Percentiles rank a stretch among this genome's conserved stretches.
These are phyloP conservation scores for Hozukius guyotensis DNA, from an alignment of 2,797 vertebrate species.

Conservation along the genomic window DNA sequence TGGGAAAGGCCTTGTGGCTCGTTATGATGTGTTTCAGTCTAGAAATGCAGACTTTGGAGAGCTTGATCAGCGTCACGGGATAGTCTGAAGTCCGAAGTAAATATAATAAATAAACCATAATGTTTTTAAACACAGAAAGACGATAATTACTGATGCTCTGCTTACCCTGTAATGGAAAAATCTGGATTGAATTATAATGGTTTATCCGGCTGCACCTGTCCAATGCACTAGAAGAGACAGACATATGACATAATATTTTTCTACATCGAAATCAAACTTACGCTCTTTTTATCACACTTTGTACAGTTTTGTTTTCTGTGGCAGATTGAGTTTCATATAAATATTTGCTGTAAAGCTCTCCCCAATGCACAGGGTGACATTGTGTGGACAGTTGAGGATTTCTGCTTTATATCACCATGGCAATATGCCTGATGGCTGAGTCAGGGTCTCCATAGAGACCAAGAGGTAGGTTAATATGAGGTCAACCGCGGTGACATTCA, in stretches of 20 bases:
- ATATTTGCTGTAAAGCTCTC: conserved; percentile 4
- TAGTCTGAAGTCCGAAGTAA: neutral
- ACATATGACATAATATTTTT: neutral
- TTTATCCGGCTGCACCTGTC: neutral
- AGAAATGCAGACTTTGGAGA: neutral
- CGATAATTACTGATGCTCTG: neutral
- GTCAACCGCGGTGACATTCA: conserved; percentile 31
- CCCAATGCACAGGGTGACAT: neutral
- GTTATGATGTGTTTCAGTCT: neutral
- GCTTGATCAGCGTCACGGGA: neutral
- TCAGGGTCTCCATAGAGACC: conserved; percentile 15
- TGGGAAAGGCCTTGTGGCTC: neutral
- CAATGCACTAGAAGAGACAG: neutral
- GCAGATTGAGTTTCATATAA: neutral
- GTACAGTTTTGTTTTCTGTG: neutral
- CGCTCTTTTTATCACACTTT: neutral
- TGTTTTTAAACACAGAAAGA: neutral
- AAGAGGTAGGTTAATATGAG: conserved; percentile 38
- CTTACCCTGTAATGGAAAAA: neutral
- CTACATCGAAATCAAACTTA: neutral
- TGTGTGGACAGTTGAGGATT: neutral
- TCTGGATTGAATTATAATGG: neutral
- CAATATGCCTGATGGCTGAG: neutral
- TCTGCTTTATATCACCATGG: conserved; percentile 3
- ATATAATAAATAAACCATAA: conserved; percentile 22